These are phyloP conservation scores for Drosophila pectinifera DNA, from an alignment of 1,140 invertebrate species.

Conservation along the genomic window DNA sequence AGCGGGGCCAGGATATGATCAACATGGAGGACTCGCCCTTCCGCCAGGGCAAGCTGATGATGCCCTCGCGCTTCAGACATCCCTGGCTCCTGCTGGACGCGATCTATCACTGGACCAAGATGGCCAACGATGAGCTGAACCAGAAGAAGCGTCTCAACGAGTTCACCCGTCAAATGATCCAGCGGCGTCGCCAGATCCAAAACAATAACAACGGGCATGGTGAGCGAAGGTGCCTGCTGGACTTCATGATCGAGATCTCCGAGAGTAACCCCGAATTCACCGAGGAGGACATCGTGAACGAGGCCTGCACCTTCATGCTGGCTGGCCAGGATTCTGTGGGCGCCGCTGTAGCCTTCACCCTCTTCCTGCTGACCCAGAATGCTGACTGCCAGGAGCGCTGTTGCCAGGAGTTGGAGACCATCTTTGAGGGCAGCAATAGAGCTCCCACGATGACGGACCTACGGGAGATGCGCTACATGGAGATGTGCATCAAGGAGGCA, in stretches of 20 bases:
- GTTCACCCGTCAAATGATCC: slow-evolving; percentile 86
- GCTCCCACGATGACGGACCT: slow-evolving; percentile 87
- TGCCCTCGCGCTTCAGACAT: slow-evolving; percentile 86
- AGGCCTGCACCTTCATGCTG: slow-evolving; percentile 91
- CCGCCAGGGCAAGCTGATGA: slow-evolving; percentile 86
- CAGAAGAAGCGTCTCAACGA: slow-evolving; percentile 87
- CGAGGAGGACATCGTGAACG: slow-evolving; percentile 89
- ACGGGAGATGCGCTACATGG: slow-evolving; percentile 88
- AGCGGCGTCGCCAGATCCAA: slow-evolving; percentile 72
- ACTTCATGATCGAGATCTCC: slow-evolving; percentile 89
- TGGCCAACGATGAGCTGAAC: slow-evolving; percentile 86
- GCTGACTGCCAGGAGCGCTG: slow-evolving; percentile 88
- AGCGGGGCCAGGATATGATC: slow-evolving; percentile 57
- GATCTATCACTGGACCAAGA: slow-evolving; percentile 87
- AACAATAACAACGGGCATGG: slow-evolving; percentile 45
- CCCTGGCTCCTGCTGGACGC: slow-evolving; percentile 89
- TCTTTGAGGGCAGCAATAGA: slow-evolving; percentile 86
- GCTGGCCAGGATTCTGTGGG: slow-evolving; percentile 92
- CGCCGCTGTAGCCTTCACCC: slow-evolving; percentile 87
- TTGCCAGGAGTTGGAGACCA: slow-evolving; percentile 87
- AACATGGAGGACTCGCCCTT: slow-evolving; percentile 86
- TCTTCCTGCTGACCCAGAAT: slow-evolving; percentile 88
- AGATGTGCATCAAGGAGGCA: slow-evolving; percentile 89
- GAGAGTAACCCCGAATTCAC: slow-evolving; percentile 87
- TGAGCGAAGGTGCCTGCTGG: slow-evolving; percentile 85